These are phyloP conservation scores for Struthidea cinerea DNA, from an alignment of 2,113 vertebrate genomes.

Conservation along the genomic window DNA sequence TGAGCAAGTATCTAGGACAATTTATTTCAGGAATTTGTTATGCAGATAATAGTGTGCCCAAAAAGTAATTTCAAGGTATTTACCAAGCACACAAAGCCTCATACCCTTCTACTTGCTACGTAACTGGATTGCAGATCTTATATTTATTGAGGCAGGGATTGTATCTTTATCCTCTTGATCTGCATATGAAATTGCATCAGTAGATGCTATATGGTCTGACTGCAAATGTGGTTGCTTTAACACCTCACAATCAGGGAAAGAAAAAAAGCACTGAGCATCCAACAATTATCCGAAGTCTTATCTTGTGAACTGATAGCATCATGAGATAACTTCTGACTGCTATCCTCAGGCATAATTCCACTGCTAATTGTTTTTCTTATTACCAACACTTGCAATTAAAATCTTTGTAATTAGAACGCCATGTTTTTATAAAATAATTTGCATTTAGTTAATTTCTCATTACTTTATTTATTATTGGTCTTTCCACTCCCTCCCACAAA, in stretches of 20 bases:
- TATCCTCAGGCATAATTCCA: constrained; percentile 51
- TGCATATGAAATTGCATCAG: neutral
- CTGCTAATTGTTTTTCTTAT: constrained; percentile 56
- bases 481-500: constrained; percentile 18
- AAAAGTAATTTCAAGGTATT: constrained; percentile 21
- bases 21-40: neutral
- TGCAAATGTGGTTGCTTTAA: neutral
- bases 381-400: constrained; percentile 49
- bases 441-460: constrained; percentile 54
- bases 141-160: neutral
- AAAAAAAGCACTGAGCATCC: neutral
- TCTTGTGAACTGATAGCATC: neutral
- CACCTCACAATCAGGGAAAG: neutral
- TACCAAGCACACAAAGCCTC: neutral
- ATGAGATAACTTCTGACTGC: neutral
- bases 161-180: neutral
- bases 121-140: neutral
- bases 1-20: neutral
- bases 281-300: neutral
- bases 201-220: neutral
- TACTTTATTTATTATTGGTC: constrained; percentile 45
- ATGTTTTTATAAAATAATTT: constrained; percentile 41
- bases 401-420: constrained; percentile 29
- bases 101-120: neutral
- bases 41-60: neutral